Conservation (phyloP, 64 coral and sea anemone species). For the Dendrophyllia cribrosa region DNA sequence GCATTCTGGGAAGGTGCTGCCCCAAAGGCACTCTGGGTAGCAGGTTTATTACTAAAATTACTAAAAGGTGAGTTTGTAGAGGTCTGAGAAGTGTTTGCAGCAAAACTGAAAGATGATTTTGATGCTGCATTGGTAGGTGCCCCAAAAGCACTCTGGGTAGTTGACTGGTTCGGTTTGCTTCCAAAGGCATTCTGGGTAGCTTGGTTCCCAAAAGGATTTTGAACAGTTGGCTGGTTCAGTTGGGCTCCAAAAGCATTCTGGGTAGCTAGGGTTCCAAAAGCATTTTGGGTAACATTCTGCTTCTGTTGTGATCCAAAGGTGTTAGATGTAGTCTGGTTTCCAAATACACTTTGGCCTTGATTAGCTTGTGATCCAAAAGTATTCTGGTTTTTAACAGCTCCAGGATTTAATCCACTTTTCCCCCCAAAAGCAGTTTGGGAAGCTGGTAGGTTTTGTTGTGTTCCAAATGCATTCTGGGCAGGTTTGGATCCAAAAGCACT, state of each 20-base stretch:
- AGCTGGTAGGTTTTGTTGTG: neutral
- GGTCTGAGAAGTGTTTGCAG: neutral
- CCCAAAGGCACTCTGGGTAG: neutral
- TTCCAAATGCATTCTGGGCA: constrained; percentile 23
- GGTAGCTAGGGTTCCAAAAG: constrained; percentile 9
- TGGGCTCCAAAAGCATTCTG: constrained; percentile 27
- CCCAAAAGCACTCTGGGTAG: constrained; percentile 33
- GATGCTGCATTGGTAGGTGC: neutral
- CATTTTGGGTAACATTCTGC: neutral
- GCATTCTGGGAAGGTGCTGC: constrained; percentile 11
- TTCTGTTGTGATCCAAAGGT: constrained; percentile 8
- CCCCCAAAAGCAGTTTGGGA: neutral
- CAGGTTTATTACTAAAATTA: constrained; percentile 10
- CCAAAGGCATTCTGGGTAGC: constrained; percentile 16
- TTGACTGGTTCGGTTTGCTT: neutral
- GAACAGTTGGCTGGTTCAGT: neutral
- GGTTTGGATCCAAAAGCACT: constrained; percentile 12
- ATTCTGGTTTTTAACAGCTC: too few relatives aligned
- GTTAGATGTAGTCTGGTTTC: neutral
- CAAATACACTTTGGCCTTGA: neutral
- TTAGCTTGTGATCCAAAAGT: too few relatives aligned
- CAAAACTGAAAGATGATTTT: constrained; percentile 6
- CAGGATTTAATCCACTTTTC: too few relatives aligned
- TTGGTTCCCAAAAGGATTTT: constrained; percentile 20
- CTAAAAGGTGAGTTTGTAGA: constrained; percentile 15